Percentiles rank a stretch among this genome's conserved stretches.
These are phyloP conservation scores for Elgaria multicarinata DNA, from an alignment of 2,113 vertebrate species.

Conservation along the genomic window DNA sequence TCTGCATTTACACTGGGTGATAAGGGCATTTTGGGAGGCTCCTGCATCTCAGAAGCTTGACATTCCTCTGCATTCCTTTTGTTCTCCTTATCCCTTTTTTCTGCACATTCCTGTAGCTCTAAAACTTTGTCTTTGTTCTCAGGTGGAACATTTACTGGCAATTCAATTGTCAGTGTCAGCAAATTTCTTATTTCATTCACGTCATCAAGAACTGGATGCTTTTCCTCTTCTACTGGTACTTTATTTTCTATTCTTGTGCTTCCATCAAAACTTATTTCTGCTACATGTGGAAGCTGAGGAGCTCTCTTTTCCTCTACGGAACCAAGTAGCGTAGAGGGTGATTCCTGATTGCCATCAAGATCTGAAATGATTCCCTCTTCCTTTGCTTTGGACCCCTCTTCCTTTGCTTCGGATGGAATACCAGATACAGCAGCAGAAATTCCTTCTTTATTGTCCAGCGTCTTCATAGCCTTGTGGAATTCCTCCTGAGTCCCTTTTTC, in stretches of 20 bases:
- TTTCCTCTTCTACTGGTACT: not conserved
- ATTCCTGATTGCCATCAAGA: not conserved
- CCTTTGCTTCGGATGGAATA: not conserved
- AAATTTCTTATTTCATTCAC: constrained; percentile 74
- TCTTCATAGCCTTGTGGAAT: constrained; percentile 7
- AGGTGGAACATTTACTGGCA: constrained; percentile 49
- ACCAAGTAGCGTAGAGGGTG: not conserved
- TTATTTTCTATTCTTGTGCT: constrained; percentile 1
- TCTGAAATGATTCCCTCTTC: constrained; percentile 19
- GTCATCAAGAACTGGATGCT: constrained; percentile 40
- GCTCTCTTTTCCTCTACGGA: not conserved
- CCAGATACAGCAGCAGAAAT: not conserved
- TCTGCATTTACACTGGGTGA: not conserved
- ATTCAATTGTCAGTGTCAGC: constrained; percentile 59
- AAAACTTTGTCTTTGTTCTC: constrained; percentile 30
- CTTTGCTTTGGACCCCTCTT: constrained; percentile 3
- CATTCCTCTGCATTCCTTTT: not conserved
- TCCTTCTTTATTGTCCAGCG: not conserved
- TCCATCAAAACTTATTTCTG: constrained; percentile 13
- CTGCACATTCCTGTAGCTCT: constrained; percentile 47
- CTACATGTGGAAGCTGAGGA: not conserved
- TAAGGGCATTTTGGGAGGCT: not conserved
- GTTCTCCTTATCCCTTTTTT: not conserved
- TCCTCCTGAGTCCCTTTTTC: constrained; percentile 53
- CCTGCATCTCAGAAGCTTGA: not conserved